phyloP scores from a whole-genome alignment of 2,113 vertebrate genomes.

The Leptosomus discolor region DNA sequence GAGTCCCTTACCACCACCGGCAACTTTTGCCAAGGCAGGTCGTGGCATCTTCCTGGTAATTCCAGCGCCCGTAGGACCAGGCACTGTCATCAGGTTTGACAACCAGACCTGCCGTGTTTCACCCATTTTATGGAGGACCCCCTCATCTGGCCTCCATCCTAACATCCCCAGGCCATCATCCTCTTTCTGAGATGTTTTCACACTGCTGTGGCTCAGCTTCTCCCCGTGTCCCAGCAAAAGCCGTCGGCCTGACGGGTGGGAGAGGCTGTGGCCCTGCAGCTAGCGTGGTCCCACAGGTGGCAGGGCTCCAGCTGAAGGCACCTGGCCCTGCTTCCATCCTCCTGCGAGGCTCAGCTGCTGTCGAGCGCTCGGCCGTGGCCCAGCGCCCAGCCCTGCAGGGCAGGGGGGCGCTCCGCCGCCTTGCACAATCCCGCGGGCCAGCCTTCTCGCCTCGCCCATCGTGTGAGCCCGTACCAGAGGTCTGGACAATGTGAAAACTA shows the following conservation, averaged over 20 bases:
- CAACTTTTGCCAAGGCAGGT: neutral
- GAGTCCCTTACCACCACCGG: neutral
- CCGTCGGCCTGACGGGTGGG: fast-evolving
- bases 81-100: neutral
- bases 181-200: neutral
- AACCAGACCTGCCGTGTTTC: neutral
- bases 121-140: neutral
- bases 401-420: neutral
- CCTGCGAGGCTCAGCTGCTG: neutral
- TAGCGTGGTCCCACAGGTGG: fast-evolving
- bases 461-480: neutral
- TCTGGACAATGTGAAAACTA: neutral
- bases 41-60: neutral
- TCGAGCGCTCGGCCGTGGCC: fast-evolving
- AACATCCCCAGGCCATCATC: neutral
- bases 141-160: neutral
- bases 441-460: neutral
- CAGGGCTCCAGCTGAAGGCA: neutral
- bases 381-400: neutral
- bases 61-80: neutral
- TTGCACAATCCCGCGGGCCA: neutral
- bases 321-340: neutral
- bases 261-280: neutral
- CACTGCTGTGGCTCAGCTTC: neutral
- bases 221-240: neutral